Evolutionary conservation across 1,140 invertebrate species (phyloP), one percentile per base, ranked within the genome.

Genomic region (Diorhabda elongata): DNA sequence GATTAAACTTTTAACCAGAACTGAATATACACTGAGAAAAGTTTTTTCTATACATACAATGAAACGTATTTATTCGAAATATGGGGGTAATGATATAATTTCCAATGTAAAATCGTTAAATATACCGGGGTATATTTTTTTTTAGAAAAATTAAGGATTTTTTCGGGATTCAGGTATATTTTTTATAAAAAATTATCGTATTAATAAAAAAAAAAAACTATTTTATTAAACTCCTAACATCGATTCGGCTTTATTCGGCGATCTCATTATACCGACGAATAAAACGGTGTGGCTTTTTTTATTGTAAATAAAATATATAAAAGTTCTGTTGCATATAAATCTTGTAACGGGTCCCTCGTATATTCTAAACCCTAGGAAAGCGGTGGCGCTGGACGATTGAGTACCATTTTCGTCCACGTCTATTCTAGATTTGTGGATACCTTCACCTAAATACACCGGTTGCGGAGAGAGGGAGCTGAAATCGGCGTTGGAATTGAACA

Each of bases 271-370:
- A 3, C 93, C 93, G 78, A 87, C 86, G 78, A 95, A 95, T 0
- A 94, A 84, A 57, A 94, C 83, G 0, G 86, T 87, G 59, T 85
- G 83, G 1, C 84, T 84, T 0, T 81, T 76, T 66, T 88, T 88
- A 76, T 95, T 90, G 70, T 90, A 93, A 57, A 95, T 88, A 42
- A 95, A 79, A 77, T 93, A 95, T 2, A 94, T 83, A 79, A 96
- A 96, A 0, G 94, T 93, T 85, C 93, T 92, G 81, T 95, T 91
- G 72, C 91, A 92, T 4, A 87, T 86, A 80, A 97, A 96, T 44
- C 86, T 78, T 2, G 84, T 88, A 0, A 91, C 91, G 69, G 86
- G 81, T 0, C 92, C 92, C 66, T 92, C 84, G 9, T 91, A 92
- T 0, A 91, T 94, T 2, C 92, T 84, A 7, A 88, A 90, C 73